These are phyloP conservation scores for Himalopsyche phryganea DNA, from an alignment of 1,140 invertebrate genomes.

Conservation along the genomic window DNA sequence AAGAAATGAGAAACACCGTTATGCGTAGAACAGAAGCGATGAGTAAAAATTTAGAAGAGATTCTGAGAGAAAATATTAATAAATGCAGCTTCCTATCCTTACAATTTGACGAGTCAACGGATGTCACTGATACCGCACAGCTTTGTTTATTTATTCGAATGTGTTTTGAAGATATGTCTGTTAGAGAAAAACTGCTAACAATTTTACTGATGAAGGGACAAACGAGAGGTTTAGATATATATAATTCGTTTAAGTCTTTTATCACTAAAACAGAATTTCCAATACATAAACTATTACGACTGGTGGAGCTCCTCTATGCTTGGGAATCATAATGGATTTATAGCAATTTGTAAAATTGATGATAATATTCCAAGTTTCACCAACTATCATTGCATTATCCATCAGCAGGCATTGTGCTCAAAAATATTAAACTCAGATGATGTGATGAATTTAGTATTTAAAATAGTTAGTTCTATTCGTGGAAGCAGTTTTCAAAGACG, in stretches of 20 bases:
- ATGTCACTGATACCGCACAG: conserved; percentile 35
- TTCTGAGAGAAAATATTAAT: conserved; percentile 32
- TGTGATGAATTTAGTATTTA: no score
- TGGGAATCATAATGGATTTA: no score
- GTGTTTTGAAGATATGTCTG: conserved; percentile 38
- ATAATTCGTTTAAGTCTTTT: conserved; percentile 1
- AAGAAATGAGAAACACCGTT: conserved; percentile 20
- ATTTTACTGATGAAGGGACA: not conserved
- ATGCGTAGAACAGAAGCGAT: conserved; percentile 31
- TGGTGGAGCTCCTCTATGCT: no score
- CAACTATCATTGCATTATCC: no score
- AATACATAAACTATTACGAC: no score
- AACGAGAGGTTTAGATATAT: conserved; percentile 5
- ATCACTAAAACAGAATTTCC: no score
- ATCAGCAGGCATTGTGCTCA: no score
- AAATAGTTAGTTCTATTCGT: no score
- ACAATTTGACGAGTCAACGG: conserved; percentile 37
- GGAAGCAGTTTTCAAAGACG: no score
- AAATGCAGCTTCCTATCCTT: conserved; percentile 34
- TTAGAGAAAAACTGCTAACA: conserved; percentile 38
- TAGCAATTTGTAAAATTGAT: no score
- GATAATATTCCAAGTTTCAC: no score
- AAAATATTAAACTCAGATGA: no score
- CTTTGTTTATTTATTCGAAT: conserved; percentile 37
- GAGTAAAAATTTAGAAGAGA: conserved; percentile 29